Base-by-base conservation (phyloP, 2,113 vertebrate species). In the Leptosomus discolor region DNA sequence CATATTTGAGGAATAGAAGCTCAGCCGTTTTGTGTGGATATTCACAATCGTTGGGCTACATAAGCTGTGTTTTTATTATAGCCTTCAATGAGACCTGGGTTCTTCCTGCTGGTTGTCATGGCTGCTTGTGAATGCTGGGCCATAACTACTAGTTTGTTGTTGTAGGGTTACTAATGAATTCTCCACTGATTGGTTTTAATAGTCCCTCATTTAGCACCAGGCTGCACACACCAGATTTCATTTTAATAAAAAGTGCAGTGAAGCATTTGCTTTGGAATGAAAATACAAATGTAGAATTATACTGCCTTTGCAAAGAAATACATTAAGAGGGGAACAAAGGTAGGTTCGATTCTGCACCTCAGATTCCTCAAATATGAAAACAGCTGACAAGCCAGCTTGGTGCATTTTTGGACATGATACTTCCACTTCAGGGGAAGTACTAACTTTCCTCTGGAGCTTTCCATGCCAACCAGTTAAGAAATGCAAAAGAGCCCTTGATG, bases 111-210 rank as follows among this genome's bases (percentile, higher is more conserved):
- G 71, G 68, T 92, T 96, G 85, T 96, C 90, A 87, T 78, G 71
- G n/a, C 88, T 97, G 92, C 91, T 96, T 93, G 79, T 86, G 89
- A 92, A 97, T 97, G 69, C 87, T 86, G 79, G 78, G 79, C 81
- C 85, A 89, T 95, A 95, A 95, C 87, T 81, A 95, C 64, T 88
- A 67, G 83, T 95, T 97, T 97, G 85, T 95, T 96, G 68, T 94
- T 96, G 75, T 90, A 95, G 86, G 92, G 75, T 94, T 96, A 96
- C 95, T 96, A 97, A 97, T 97, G 94, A 96, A 85, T 95, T 96
- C 95, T 97, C 48, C 74, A 91, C 79, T 97, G 94, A 95, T 96
- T 97, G 73, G 76, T 64, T 97, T 97, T 97, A 96, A 97, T 97
- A 96, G 95, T 93, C 78, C 88, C 87, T 97, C 89, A 97, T 97